Percentiles rank a stretch among this genome's conserved stretches.
These are phyloP conservation scores for Lacerta bilineata DNA, from an alignment of 2,797 vertebrate genomes.

Conservation along the genomic window DNA sequence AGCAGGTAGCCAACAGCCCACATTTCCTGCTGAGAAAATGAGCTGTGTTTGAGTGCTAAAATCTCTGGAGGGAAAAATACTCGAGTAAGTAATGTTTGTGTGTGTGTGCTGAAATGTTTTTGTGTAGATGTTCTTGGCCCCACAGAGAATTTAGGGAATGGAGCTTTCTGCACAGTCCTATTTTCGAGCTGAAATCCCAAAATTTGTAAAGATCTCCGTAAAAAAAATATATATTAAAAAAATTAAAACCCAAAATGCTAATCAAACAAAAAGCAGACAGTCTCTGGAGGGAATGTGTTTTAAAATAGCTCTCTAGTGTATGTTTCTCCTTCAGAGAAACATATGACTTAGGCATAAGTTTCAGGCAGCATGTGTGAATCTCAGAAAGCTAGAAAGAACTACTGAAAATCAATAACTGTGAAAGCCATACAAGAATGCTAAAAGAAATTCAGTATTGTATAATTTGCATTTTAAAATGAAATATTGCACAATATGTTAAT, in stretches of 20 bases:
- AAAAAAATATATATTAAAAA: constrained; percentile 21
- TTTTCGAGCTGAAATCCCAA: not conserved
- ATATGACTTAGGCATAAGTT: not conserved
- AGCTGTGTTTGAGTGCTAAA: constrained; percentile 10
- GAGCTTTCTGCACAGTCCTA: not conserved
- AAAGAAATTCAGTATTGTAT: not conserved
- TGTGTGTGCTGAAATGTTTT: constrained; percentile 29
- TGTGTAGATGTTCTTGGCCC: constrained; percentile 8
- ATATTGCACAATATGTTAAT: not conserved
- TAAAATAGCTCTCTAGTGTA: not conserved
- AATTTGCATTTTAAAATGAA: not conserved
- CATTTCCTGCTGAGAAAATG: not conserved
- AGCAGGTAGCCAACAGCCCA: not conserved
- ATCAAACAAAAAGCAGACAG: not conserved
- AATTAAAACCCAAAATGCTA: not conserved
- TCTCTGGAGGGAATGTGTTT: constrained; percentile 1
- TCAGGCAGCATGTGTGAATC: not conserved
- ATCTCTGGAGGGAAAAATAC: not conserved
- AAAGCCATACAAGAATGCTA: not conserved
- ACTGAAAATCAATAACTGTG: not conserved
- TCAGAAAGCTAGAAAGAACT: not conserved
- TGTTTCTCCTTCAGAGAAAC: not conserved
- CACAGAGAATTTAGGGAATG: not conserved
- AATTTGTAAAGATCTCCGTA: not conserved
- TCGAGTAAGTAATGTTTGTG: constrained; percentile 13